These are phyloP conservation scores for Scaptomyza montana DNA, from an alignment of 1,140 invertebrate genomes.

Conservation along the genomic window DNA sequence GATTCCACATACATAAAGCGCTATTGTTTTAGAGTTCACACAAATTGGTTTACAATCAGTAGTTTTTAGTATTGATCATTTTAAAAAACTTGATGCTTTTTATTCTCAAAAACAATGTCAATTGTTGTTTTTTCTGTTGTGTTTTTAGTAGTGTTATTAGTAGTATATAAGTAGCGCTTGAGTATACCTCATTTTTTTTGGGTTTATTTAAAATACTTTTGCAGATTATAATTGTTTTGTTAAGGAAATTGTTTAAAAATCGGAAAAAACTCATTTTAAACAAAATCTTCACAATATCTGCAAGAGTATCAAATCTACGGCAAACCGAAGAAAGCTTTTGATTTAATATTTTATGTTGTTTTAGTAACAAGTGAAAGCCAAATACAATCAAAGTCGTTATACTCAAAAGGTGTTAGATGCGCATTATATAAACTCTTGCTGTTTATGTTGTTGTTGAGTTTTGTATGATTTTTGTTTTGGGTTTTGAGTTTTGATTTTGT, in stretches of 20 bases:
- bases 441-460: conserved; percentile 38
- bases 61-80: conserved; percentile 39
- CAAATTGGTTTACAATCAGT: conserved; percentile 51
- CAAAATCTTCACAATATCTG: too few species aligned
- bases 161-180: conserved; percentile 4
- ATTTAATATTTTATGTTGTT: conserved; percentile 16
- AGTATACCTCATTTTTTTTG: conserved; percentile 1
- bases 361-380: conserved; percentile 67
- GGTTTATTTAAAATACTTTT: background rate
- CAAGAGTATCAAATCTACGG: conserved; percentile 20
- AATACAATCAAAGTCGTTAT: conserved; percentile 62
- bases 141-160: conserved; percentile 51
- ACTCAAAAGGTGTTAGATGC: conserved; percentile 69
- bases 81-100: conserved; percentile 36
- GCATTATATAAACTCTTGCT: conserved; percentile 61
- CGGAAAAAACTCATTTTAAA: too few species aligned
- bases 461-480: conserved; percentile 35
- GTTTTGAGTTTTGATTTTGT: conserved; percentile 33
- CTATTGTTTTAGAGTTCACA: conserved; percentile 17
- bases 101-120: conserved; percentile 59
- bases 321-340: conserved; percentile 13
- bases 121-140: conserved; percentile 29
- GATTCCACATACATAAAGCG: conserved; percentile 6
- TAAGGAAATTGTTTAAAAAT: too few species aligned
- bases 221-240: background rate